Evolutionary conservation across 1,140 invertebrate species (phyloP).

Genomic region (Tetraneura akinire): DNA sequence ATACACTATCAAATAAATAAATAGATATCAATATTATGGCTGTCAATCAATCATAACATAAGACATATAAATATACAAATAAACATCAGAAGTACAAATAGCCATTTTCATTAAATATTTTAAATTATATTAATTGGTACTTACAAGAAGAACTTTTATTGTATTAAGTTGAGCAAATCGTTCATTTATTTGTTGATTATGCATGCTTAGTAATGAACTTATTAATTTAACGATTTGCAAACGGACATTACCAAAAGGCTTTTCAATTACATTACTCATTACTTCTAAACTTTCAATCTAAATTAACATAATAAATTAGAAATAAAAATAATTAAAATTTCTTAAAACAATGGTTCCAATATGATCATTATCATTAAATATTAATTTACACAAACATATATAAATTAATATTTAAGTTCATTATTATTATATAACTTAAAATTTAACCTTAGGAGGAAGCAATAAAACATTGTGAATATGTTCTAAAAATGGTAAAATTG

Average conservation of each 20-base stretch:
- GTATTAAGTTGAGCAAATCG: slow-evolving; percentile 49
- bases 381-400: too few relatives aligned
- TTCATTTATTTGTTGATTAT: slow-evolving; percentile 50
- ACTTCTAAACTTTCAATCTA: slow-evolving; percentile 35
- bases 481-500: slow-evolving; percentile 51
- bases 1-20: too few relatives aligned
- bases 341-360: background rate
- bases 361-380: too few relatives aligned
- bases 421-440: background rate
- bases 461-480: slow-evolving; percentile 46
- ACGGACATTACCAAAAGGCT: slow-evolving; percentile 43
- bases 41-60: too few relatives aligned
- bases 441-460: slow-evolving; percentile 26
- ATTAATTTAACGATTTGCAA: slow-evolving; percentile 40
- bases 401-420: background rate
- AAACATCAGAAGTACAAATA: too few relatives aligned
- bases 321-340: background rate
- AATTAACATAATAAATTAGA: slow-evolving; percentile 9
- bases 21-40: too few relatives aligned
- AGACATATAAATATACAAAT: too few relatives aligned
- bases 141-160: slow-evolving; percentile 46
- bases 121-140: background rate
- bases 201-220: slow-evolving; percentile 48
- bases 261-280: slow-evolving; percentile 41
- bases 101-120: too few relatives aligned